Conservation (phyloP, 2,113 vertebrate species). For the human (Homo sapiens) region GRCh38 chr2:205843501-205844000, state of each 20-base stretch:
- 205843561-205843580: constrained; percentile 19
- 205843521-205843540: background rate
- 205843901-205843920: no score
- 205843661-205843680: background rate
- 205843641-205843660: background rate
- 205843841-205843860: no score
- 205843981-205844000: no score
- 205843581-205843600: background rate
- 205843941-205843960: no score
- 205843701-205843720: background rate
- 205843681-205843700: background rate
- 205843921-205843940: no score
- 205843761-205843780: background rate
- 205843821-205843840: no score
- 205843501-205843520: background rate
- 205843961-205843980: no score
- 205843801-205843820: background rate
- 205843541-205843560: background rate
- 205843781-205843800: background rate
- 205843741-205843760: background rate
- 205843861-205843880: no score
- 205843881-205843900: no score
- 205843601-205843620: background rate
- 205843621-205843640: background rate
- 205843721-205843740: background rate